Evolutionary conservation across 2,113 vertebrate species (phyloP).

Genomic region (Thryonomys swinderianus): DNA sequence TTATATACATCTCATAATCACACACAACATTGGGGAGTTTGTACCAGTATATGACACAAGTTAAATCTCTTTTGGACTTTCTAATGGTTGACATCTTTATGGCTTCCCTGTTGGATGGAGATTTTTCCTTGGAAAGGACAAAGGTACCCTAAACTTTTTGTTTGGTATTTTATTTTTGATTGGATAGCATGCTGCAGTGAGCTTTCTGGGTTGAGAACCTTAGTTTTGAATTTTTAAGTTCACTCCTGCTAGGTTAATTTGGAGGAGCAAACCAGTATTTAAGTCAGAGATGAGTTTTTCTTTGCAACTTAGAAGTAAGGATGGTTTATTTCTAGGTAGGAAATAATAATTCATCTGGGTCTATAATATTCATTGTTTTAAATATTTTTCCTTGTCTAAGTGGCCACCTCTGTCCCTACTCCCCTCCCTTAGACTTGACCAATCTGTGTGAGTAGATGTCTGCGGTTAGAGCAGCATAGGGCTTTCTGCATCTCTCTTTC

Average conservation of each 20-base stretch:
- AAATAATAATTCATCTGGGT: neutral
- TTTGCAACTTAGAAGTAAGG: neutral
- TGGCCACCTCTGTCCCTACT: neutral
- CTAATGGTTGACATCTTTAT: neutral
- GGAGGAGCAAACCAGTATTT: neutral
- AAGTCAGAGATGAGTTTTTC: neutral
- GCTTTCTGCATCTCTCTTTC: neutral
- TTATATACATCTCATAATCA: too few relatives aligned
- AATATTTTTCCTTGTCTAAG: neutral
- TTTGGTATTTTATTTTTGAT: neutral
- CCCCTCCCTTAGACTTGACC: neutral
- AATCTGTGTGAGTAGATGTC: neutral
- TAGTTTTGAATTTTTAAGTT: neutral
- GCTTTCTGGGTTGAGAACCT: neutral
- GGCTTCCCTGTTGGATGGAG: neutral
- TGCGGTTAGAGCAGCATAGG: neutral
- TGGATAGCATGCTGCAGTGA: neutral
- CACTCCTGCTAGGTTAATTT: neutral
- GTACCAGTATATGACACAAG: too few relatives aligned
- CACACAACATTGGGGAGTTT: too few relatives aligned
- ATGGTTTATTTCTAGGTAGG: neutral
- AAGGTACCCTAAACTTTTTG: neutral
- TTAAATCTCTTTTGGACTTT: neutral
- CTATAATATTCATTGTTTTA: neutral
- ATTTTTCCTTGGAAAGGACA: neutral